Base-by-base conservation (phyloP, 2,888 invertebrate species). In the Automeris io region DNA sequence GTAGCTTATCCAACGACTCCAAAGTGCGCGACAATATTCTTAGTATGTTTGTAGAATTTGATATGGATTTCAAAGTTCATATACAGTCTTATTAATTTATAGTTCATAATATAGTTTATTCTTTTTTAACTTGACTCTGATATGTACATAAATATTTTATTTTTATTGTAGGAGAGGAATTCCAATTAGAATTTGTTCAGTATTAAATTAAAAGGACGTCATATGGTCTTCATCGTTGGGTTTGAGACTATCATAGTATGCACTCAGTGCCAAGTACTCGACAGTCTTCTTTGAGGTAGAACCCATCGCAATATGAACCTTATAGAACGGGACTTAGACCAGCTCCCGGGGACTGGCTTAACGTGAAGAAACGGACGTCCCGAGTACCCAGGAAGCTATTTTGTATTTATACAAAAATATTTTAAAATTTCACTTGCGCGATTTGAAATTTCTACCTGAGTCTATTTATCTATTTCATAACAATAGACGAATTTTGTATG, bases 301-400 rank as follows among this genome's bases (percentile, higher is more conserved):
- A 49, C 44, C 48, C 62, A 70, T 69, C n/a, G n/a, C n/a, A n/a
- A n/a, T n/a, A n/a, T 73, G 70, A 70, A 24, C 29, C 18, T 13
- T 39, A 39, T 37, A 7, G 37, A 24, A 39, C 46, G 47, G 67
- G 72, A 78, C 3, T 75, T 46, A 45, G 42, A 40, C 71, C 76
- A 81, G 83, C 66, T 76, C 78, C 71, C 47, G 35, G 16, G 2
- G 1, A 70, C 83, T 81, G 77, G 72, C 60, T 74, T 31, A 59
- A 74, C 73, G 73, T 70, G 81, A 63, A 82, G 85, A 80, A 63
- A 80, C 71, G 82, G 83, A 85, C 83, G 66, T 67, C 81, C 63
- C 42, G 6, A 2, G 3, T 2, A 2, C 1, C 1, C 0, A 4
- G 16, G 5, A 2, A 8, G n/a, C n/a, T 23, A 37, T 37, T 33